Conservation (phyloP, 2,888 invertebrate genomes). For the Autographa gamma region DNA sequence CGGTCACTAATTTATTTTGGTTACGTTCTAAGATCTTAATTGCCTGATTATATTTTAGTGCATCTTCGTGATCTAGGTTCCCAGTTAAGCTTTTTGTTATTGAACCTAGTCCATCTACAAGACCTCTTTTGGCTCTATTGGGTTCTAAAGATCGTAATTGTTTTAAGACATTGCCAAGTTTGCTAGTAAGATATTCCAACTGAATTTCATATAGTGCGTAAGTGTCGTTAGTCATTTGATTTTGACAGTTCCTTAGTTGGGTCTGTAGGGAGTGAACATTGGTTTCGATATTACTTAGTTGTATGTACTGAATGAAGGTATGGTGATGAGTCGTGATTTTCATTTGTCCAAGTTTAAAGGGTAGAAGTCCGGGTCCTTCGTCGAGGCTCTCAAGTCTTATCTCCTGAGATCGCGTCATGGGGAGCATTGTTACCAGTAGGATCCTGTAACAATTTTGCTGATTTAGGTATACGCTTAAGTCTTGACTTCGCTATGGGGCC, state of each 20-base stretch:
- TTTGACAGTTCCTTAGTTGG: no score
- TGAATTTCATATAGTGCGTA: no score
- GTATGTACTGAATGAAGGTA: no score
- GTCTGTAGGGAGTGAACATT: no score
- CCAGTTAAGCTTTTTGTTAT: neutral
- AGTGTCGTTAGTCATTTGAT: no score
- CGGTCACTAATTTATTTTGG: neutral
- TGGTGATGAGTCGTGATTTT: no score
- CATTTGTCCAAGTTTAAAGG: no score
- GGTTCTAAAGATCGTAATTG: no score
- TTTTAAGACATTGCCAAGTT: no score
- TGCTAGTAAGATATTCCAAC: no score
- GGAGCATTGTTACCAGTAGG: neutral
- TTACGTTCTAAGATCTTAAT: neutral
- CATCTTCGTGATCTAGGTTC: neutral
- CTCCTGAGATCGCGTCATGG: neutral
- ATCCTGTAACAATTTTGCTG: constrained; percentile 1
- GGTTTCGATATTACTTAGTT: neutral
- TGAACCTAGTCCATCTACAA: no score
- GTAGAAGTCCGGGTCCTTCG: neutral
- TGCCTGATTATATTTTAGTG: neutral
- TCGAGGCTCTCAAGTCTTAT: neutral
- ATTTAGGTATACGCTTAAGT: neutral
- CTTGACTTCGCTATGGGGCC: neutral
- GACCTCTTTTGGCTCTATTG: no score